These are phyloP conservation scores for Colletes collaris DNA, from an alignment of 2,888 invertebrate species.

Conservation along the genomic window DNA sequence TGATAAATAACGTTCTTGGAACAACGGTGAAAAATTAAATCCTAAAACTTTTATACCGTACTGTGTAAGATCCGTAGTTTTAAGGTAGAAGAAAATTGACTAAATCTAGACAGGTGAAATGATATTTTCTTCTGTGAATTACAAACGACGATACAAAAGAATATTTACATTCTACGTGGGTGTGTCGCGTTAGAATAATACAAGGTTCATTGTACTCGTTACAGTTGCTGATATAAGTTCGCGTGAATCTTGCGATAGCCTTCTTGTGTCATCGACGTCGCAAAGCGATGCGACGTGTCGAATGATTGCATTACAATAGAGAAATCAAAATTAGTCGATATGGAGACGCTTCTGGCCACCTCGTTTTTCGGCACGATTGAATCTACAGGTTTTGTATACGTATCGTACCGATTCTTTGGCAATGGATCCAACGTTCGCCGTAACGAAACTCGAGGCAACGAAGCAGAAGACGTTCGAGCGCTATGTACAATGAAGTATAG, in stretches of 20 bases:
- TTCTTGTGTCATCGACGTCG: conserved; percentile 6
- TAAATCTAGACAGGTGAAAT: conserved; percentile 49
- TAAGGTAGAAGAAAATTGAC: conserved; percentile 1
- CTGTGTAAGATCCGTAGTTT: too few relatives aligned
- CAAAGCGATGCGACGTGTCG: too few relatives aligned
- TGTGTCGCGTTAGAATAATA: conserved; percentile 53
- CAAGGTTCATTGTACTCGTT: conserved; percentile 57
- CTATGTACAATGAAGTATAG: conserved; percentile 37
- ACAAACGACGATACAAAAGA: conserved; percentile 63
- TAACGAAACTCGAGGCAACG: conserved; percentile 7
- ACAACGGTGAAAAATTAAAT: too few relatives aligned
- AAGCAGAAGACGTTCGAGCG: not conserved
- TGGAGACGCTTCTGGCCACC: not conserved
- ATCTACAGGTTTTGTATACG: conserved; percentile 34
- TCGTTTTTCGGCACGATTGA: conserved; percentile 26
- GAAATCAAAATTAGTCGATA: not conserved
- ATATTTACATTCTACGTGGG: conserved; percentile 65
- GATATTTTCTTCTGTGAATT: conserved; percentile 54
- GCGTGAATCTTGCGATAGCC: conserved; percentile 1
- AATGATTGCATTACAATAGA: conserved; percentile 1
- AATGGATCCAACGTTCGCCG: conserved; percentile 44
- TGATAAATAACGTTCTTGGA: too few relatives aligned
- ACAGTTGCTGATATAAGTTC: conserved; percentile 32
- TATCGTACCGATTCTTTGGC: conserved; percentile 64
- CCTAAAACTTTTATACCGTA: too few relatives aligned